These are phyloP conservation scores for Calliopum simillimum DNA, from an alignment of 2,888 invertebrate species.

Conservation along the genomic window DNA sequence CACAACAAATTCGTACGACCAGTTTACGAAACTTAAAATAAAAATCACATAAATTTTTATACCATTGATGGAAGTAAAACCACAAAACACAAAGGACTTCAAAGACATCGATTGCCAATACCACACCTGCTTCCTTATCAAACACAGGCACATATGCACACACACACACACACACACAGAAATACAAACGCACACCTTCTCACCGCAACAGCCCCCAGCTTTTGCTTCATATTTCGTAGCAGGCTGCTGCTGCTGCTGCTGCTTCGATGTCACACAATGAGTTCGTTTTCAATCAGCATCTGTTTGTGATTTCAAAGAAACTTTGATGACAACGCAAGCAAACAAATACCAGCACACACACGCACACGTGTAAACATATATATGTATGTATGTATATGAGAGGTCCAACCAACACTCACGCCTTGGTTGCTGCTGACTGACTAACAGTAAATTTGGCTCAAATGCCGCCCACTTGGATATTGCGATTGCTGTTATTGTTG, in stretches of 20 bases:
- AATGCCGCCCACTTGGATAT: conserved; percentile 11
- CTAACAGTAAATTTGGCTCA: conserved; percentile 14
- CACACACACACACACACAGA: neutral
- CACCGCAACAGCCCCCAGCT: too few relatives aligned
- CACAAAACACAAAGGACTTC: neutral
- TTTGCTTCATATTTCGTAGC: too few relatives aligned
- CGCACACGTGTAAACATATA: conserved; percentile 1
- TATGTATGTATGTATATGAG: too few relatives aligned
- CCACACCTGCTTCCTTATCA: neutral
- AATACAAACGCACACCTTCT: too few relatives aligned
- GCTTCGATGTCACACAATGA: conserved; percentile 25
- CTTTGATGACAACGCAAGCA: conserved; percentile 34
- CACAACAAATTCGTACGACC: too few relatives aligned
- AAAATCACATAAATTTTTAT: too few relatives aligned
- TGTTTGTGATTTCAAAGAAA: conserved; percentile 52
- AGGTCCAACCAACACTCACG: too few relatives aligned
- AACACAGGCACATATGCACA: neutral
- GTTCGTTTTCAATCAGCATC: conserved; percentile 49
- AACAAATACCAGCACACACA: conserved; percentile 18
- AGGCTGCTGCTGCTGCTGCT: neutral
- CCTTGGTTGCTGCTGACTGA: neutral
- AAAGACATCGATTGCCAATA: neutral
- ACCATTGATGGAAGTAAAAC: too few relatives aligned
- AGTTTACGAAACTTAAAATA: too few relatives aligned
- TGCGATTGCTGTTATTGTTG: too few relatives aligned